phyloP scores from a whole-genome alignment of 2,113 vertebrate genomes.

The Genyomyrus donnyi region DNA sequence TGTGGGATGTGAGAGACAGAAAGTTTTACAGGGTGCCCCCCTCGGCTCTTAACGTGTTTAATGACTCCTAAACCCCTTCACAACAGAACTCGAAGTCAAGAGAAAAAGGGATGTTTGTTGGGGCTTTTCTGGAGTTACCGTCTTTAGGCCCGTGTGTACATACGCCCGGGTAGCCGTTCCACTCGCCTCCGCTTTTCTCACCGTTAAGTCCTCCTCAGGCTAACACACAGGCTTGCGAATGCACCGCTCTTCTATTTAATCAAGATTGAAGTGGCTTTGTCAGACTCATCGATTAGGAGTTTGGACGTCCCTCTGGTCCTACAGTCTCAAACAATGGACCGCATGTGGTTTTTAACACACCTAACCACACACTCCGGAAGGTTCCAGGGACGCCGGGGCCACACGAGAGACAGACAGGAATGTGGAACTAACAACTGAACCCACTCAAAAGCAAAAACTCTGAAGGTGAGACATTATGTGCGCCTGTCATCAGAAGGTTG shows the following conservation, averaged over 20 bases:
- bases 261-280: constrained; percentile 86
- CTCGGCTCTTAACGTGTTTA: neutral
- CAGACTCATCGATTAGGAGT: constrained; percentile 91
- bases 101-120: neutral
- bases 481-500: neutral
- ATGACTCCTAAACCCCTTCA: neutral
- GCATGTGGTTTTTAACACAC: constrained; percentile 31
- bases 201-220: neutral
- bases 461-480: neutral
- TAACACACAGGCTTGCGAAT: neutral
- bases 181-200: neutral
- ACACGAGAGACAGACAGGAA: neutral
- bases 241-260: constrained; percentile 59
- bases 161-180: neutral
- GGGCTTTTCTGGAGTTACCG: neutral
- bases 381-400: constrained; percentile 26
- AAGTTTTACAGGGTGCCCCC: neutral
- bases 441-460: constrained; percentile 20
- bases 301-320: constrained; percentile 75
- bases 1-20: neutral
- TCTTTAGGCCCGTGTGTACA: neutral
- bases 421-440: neutral
- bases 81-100: neutral
- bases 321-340: constrained; percentile 61
- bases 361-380: constrained; percentile 18